A percentile compares a stretch with the other conserved stretches of the same genome.
Conservation (phyloP, 2,888 invertebrate species). For the Drosophila ezoana region DNA sequence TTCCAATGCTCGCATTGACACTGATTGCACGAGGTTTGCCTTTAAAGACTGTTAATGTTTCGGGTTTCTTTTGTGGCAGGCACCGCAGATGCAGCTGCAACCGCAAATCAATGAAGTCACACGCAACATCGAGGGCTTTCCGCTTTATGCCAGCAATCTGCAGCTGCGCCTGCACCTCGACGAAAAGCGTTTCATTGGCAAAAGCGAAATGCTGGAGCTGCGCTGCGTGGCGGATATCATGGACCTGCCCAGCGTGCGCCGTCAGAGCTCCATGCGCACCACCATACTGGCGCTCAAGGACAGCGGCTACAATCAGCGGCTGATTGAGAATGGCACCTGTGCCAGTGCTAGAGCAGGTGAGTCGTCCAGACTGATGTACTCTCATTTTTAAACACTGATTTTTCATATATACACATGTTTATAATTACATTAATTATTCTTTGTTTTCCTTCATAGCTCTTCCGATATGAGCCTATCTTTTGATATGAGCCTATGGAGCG, state of each 20-base stretch:
- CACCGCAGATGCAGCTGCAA: slow-evolving; percentile 80
- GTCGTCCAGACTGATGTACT: neutral
- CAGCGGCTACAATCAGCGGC: slow-evolving; percentile 84
- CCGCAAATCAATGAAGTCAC: slow-evolving; percentile 84
- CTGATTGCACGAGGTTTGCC: slow-evolving; percentile 17
- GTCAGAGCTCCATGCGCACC: slow-evolving; percentile 80
- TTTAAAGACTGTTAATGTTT: neutral
- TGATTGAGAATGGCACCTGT: slow-evolving; percentile 76
- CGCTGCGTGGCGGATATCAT: slow-evolving; percentile 83
- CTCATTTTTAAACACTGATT: too few species aligned
- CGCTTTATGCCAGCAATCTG: slow-evolving; percentile 82
- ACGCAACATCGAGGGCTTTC: slow-evolving; percentile 82
- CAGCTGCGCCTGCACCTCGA: slow-evolving; percentile 84
- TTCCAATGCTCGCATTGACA: slow-evolving; percentile 3
- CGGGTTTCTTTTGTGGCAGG: slow-evolving; percentile 62
- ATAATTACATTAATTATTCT: too few species aligned
- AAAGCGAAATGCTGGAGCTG: slow-evolving; percentile 82
- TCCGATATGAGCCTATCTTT: too few species aligned
- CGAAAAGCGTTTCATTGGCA: slow-evolving; percentile 83
- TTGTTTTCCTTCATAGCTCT: too few species aligned
- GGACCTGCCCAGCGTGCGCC: slow-evolving; percentile 76
- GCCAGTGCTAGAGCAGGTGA: slow-evolving; percentile 57
- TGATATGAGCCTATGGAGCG: too few species aligned
- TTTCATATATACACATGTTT: too few species aligned
- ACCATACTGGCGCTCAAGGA: slow-evolving; percentile 83